Evolutionary conservation across 2,888 invertebrate genomes (phyloP).

Genomic region (Eilema depressum): DNA sequence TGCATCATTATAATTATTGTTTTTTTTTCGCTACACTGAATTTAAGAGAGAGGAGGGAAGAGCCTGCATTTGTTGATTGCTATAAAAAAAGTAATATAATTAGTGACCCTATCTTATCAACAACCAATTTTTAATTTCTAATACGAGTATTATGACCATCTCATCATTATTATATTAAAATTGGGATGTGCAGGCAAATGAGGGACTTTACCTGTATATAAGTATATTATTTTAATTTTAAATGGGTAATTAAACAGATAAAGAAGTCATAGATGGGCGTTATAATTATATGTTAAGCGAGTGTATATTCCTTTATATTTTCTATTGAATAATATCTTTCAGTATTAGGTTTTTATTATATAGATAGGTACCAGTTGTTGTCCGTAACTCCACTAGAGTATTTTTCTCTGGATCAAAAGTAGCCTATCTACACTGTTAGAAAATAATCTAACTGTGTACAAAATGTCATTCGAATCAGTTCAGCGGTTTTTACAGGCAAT

Average conservation of each 20-base stretch:
- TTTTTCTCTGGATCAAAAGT: no score
- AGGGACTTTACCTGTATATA: not conserved
- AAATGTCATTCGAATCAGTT: no score
- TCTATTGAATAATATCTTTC: no score
- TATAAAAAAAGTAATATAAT: not conserved
- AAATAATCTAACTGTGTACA: no score
- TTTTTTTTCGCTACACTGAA: no score
- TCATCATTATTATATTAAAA: not conserved
- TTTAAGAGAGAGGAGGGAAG: no score
- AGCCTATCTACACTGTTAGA: no score
- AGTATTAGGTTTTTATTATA: no score
- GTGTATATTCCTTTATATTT: not conserved
- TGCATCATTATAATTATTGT: no score
- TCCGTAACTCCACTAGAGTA: no score
- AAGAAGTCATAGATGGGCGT: constrained; percentile 8
- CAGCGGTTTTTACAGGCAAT: no score
- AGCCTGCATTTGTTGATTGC: not conserved
- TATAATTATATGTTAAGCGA: constrained; percentile 3
- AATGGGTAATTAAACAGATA: constrained; percentile 12
- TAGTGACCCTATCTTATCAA: not conserved
- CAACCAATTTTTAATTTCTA: not conserved
- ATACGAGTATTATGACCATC: not conserved
- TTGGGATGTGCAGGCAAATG: not conserved
- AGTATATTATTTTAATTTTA: not conserved
- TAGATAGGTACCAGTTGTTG: no score